Conservation (phyloP, 2,797 vertebrate genomes). For the Pangasius djambal region DNA sequence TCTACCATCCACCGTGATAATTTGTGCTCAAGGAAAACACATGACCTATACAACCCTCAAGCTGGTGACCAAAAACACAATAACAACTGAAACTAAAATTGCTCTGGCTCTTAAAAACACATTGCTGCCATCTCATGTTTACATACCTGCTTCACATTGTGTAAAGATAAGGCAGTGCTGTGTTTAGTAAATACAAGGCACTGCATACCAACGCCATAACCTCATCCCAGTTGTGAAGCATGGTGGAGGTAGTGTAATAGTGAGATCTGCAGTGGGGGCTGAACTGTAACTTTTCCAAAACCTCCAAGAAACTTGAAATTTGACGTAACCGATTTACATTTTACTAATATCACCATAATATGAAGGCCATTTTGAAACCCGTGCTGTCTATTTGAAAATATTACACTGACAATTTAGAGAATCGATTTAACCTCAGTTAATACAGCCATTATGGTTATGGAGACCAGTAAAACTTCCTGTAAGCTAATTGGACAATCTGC, state of each 20-base stretch:
- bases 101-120: neutral
- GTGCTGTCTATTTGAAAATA: neutral
- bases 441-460: neutral
- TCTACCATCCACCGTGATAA: neutral
- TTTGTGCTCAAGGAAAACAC: neutral
- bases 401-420: too few species aligned
- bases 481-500: neutral
- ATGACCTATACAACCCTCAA: neutral
- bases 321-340: neutral
- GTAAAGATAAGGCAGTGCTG: neutral
- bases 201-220: neutral
- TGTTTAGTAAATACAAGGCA: neutral
- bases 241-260: neutral
- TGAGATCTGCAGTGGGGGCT: neutral
- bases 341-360: neutral
- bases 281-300: neutral
- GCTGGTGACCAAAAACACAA: neutral
- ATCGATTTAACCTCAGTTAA: neutral
- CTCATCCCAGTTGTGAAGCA: neutral
- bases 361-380: neutral
- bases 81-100: neutral
- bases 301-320: neutral
- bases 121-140: conserved; percentile 1
- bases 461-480: neutral
- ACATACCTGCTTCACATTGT: neutral